Percentiles rank a stretch among this genome's conserved stretches.
These are phyloP conservation scores for Dioctria rufipes DNA, from an alignment of 2,888 invertebrate species.

Conservation along the genomic window DNA sequence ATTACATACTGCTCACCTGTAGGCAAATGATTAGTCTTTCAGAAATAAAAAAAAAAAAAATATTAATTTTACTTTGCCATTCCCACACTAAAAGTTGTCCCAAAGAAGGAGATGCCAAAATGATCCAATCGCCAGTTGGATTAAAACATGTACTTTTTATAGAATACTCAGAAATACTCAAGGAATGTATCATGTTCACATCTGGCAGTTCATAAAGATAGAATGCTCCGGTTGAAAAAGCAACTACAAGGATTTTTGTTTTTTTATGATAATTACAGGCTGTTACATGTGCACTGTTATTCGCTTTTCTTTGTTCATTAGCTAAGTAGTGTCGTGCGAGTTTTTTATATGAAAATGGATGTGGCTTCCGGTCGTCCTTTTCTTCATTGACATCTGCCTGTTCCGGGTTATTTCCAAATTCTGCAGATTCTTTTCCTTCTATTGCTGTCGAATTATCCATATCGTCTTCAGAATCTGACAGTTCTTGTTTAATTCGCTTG, in stretches of 20 bases:
- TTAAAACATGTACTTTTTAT: constrained; percentile 89
- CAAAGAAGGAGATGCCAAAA: constrained; percentile 88
- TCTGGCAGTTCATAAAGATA: constrained; percentile 95
- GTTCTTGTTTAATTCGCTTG: constrained; percentile 53
- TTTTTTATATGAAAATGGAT: constrained; percentile 78
- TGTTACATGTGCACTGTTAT: constrained; percentile 79
- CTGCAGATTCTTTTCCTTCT: constrained; percentile 59
- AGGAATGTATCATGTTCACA: constrained; percentile 91
- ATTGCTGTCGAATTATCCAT: constrained; percentile 68
- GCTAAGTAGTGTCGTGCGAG: constrained; percentile 82
- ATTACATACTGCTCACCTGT: constrained; percentile 93
- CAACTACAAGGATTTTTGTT: constrained; percentile 87
- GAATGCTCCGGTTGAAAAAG: constrained; percentile 93
- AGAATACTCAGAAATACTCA: constrained; percentile 87
- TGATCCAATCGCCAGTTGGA: constrained; percentile 95
- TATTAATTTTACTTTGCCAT: constrained; percentile 87
- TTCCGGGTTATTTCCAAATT: constrained; percentile 60
- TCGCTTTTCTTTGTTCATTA: constrained; percentile 78
- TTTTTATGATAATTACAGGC: constrained; percentile 87
- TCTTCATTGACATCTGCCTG: constrained; percentile 71
- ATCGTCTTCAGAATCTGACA: constrained; percentile 77
- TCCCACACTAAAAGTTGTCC: constrained; percentile 99
- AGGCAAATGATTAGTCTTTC: constrained; percentile 17
- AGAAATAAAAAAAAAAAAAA: constrained; percentile 3
- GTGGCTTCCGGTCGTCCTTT: constrained; percentile 66